phyloP scores from a whole-genome alignment of 2,797 vertebrate genomes.

The Megaceryle alcyon region DNA sequence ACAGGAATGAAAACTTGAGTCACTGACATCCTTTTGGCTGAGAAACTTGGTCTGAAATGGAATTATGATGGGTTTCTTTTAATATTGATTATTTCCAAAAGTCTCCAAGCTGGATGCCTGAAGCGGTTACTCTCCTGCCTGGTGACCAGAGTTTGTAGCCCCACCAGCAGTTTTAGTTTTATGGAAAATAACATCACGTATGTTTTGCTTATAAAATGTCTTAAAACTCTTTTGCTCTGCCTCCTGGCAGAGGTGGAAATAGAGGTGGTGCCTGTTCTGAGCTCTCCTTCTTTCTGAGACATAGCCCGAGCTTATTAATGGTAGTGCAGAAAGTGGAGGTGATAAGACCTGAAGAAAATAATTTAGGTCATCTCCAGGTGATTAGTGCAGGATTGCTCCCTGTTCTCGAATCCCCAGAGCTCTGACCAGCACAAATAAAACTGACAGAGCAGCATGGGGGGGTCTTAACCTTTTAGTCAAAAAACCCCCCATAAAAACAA shows the following conservation, averaged over 20 bases:
- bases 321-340: not conserved
- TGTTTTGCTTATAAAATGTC: not conserved
- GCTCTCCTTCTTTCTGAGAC: not conserved
- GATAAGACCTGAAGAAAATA: constrained; percentile 5
- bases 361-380: not conserved
- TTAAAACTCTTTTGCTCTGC: not conserved
- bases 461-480: not conserved
- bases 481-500: not conserved
- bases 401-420: not conserved
- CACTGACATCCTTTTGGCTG: not conserved
- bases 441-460: not conserved
- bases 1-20: not conserved
- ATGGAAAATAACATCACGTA: not conserved
- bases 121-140: not conserved
- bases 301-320: not conserved
- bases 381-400: not conserved
- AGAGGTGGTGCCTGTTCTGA: not conserved
- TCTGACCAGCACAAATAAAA: not conserved
- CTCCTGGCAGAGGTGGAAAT: not conserved
- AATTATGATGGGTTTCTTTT: not conserved
- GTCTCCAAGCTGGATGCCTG: not conserved
- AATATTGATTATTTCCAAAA: not conserved
- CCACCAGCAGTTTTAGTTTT: not conserved
- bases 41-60: not conserved
- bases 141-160: not conserved